Evolutionary conservation across 2,888 invertebrate species (phyloP).

Genomic region (Caenorhabditis macrosperma): DNA sequence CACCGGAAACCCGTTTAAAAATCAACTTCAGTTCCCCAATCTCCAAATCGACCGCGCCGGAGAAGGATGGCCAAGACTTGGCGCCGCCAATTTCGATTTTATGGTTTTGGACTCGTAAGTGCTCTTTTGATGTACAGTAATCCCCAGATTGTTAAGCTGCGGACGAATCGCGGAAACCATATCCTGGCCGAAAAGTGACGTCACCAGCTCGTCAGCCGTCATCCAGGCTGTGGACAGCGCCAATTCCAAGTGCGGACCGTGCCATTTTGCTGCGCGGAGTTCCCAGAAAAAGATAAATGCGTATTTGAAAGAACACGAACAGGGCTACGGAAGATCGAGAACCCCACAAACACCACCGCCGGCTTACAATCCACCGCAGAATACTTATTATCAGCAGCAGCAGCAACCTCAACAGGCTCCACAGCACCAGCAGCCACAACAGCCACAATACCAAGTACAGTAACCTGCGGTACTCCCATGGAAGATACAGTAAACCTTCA

Average conservation of each 20-base stretch:
- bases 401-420: neutral
- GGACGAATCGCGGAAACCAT: conserved; percentile 31
- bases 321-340: conserved; percentile 9
- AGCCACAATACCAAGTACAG: neutral
- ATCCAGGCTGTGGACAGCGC: conserved; percentile 4
- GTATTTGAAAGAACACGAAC: conserved; percentile 28
- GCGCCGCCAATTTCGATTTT: conserved; percentile 47
- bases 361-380: neutral
- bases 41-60: conserved; percentile 56
- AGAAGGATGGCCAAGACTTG: conserved; percentile 32
- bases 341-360: neutral
- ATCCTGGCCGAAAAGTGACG: conserved; percentile 33
- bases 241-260: neutral
- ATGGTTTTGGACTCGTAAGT: conserved; percentile 57
- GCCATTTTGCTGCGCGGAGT: neutral
- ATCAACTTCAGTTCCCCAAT: conserved; percentile 54
- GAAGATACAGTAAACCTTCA: neutral
- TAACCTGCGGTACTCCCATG: too few relatives aligned
- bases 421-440: neutral
- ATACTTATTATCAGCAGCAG: neutral
- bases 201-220: conserved; percentile 4
- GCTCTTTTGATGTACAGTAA: neutral
- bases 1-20: neutral
- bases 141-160: conserved; percentile 31
- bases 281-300: conserved; percentile 32